Evolutionary conservation across 2,888 invertebrate genomes (phyloP).

Genomic region (Rhopalosiphum nymphaeae): DNA sequence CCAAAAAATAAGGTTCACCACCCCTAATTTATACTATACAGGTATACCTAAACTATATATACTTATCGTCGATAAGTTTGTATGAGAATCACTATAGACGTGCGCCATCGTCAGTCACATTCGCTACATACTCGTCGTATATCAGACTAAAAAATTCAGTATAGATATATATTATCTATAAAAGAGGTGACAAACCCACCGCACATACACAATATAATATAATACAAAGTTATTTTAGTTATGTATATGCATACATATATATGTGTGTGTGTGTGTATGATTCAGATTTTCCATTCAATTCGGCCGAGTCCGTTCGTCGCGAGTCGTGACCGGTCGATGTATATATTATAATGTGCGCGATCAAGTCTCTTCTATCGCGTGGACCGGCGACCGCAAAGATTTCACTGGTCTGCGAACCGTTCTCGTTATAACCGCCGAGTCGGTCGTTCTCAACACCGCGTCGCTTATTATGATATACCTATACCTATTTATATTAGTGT

Average conservation of each 20-base stretch:
- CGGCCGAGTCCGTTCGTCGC: not conserved
- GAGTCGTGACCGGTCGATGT: not conserved
- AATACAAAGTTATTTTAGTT: not conserved
- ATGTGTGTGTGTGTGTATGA: not conserved
- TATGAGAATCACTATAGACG: not conserved
- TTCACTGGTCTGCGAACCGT: not conserved
- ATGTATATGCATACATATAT: rapidly evolving
- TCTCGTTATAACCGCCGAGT: not conserved
- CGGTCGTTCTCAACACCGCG: not conserved
- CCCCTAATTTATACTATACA: too few relatives aligned
- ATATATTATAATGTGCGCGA: not conserved
- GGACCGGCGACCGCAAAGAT: not conserved
- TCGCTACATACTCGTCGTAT: not conserved
- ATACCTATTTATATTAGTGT: not conserved
- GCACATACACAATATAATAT: not conserved
- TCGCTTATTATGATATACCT: not conserved
- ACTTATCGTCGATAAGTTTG: not conserved
- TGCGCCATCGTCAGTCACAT: not conserved
- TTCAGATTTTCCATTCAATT: not conserved
- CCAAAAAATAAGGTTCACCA: too few relatives aligned
- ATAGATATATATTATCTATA: not conserved
- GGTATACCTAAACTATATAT: not conserved
- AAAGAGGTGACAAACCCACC: not conserved
- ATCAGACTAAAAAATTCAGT: not conserved
- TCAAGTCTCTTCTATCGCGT: not conserved